phyloP scores from a whole-genome alignment of 2,888 invertebrate genomes.

The Mythimna vitellina region DNA sequence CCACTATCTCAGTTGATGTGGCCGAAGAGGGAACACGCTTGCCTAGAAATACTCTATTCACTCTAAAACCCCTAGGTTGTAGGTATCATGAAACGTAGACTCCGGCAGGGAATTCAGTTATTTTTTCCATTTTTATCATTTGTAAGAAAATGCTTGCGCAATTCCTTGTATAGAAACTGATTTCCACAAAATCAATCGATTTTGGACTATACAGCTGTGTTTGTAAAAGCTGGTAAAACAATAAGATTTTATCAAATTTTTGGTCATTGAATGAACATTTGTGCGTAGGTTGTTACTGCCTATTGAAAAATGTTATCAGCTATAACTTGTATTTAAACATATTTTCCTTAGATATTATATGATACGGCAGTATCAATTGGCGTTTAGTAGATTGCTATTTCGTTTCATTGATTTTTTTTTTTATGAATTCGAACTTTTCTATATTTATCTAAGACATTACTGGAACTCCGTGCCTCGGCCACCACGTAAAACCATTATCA shows the following conservation, averaged over 20 bases:
- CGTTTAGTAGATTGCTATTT: neutral
- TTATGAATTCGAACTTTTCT: too few relatives aligned
- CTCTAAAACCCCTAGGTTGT: too few relatives aligned
- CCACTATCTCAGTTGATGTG: too few relatives aligned
- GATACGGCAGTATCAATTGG: neutral
- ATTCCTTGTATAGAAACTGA: neutral
- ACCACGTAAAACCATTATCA: too few relatives aligned
- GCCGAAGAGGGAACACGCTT: too few relatives aligned
- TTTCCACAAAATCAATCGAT: neutral
- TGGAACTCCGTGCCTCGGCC: too few relatives aligned
- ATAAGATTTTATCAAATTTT: conserved; percentile 38
- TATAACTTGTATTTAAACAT: neutral
- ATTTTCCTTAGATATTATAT: neutral
- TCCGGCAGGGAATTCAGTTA: too few relatives aligned
- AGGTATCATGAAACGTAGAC: too few relatives aligned
- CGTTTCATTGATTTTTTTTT: neutral
- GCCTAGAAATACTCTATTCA: too few relatives aligned
- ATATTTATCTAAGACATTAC: too few relatives aligned
- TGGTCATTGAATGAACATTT: conserved; percentile 18
- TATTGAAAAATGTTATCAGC: neutral
- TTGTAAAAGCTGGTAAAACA: conserved; percentile 21
- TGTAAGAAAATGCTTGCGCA: neutral
- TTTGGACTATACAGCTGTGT: conserved; percentile 43
- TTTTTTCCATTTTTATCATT: neutral
- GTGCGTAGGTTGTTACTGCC: conserved; percentile 5